Evolutionary conservation across 2,113 vertebrate species (phyloP).

Genomic region (Tetraodon nigroviridis): DNA sequence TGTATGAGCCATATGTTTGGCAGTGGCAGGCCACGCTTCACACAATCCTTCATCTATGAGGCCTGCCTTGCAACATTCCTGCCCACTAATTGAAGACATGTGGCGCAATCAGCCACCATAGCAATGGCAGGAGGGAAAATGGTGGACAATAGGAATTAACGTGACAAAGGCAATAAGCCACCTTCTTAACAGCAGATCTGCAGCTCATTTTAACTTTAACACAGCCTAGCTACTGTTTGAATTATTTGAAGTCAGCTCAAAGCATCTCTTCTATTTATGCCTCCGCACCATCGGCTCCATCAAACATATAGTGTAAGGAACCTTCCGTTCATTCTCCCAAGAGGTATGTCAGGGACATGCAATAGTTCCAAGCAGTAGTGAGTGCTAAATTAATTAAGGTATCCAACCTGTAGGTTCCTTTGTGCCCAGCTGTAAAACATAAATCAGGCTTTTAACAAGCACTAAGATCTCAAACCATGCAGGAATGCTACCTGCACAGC

Average conservation of each 20-base stretch:
- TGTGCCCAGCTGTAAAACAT: conserved; percentile 71
- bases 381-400: conserved; percentile 69
- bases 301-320: conserved; percentile 45
- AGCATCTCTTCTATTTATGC: conserved; percentile 10
- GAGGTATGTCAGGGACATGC: conserved; percentile 57
- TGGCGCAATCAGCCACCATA: conserved; percentile 52
- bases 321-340: conserved; percentile 43
- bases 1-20: conserved; percentile 54
- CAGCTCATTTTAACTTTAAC: background rate
- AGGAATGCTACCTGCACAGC: conserved; percentile 77
- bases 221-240: conserved; percentile 3
- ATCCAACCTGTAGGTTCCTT: conserved; percentile 67
- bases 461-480: conserved; percentile 79
- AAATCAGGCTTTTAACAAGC: conserved; percentile 77
- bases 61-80: conserved; percentile 51
- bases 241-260: conserved; percentile 10
- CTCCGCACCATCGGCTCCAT: conserved; percentile 18
- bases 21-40: conserved; percentile 43
- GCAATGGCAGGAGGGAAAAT: conserved; percentile 31
- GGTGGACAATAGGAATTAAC: conserved; percentile 30
- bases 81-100: conserved; percentile 64
- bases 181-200: conserved; percentile 9
- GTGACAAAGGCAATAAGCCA: conserved; percentile 1
- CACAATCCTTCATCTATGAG: conserved; percentile 58
- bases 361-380: conserved; percentile 53